phyloP scores from a whole-genome alignment of 2,113 vertebrate species.

The Syrmaticus mikado region DNA sequence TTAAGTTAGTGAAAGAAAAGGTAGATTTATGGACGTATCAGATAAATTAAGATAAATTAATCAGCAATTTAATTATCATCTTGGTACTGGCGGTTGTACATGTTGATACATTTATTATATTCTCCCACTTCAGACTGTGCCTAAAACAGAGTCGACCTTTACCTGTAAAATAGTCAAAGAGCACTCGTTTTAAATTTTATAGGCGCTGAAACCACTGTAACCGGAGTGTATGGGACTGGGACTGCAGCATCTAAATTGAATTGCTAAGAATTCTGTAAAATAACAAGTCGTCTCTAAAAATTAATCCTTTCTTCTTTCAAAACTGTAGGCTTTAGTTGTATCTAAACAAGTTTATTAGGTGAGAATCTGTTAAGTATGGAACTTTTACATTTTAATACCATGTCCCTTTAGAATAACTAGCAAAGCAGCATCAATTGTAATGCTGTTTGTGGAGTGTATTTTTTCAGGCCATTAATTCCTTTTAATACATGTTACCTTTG shows the following conservation, averaged over 20 bases:
- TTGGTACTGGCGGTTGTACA: background rate
- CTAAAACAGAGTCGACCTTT: background rate
- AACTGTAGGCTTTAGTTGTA: constrained; percentile 58
- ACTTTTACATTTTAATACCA: constrained; percentile 63
- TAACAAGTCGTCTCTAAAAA: constrained; percentile 58
- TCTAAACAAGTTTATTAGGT: constrained; percentile 72
- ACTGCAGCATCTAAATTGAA: constrained; percentile 28
- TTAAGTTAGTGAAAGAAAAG: background rate
- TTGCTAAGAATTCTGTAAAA: constrained; percentile 59
- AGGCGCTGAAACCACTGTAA: constrained; percentile 24
- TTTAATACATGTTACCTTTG: constrained; percentile 66
- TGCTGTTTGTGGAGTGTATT: constrained; percentile 58
- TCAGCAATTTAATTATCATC: background rate
- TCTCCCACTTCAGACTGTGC: background rate
- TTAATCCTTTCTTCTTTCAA: constrained; percentile 34
- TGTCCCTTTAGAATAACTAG: constrained; percentile 67
- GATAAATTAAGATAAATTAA: background rate
- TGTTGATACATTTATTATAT: background rate
- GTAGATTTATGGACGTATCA: background rate
- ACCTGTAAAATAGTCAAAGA: constrained; percentile 26
- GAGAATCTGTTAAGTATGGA: constrained; percentile 73
- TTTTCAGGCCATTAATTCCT: constrained; percentile 68
- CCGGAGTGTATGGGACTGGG: background rate
- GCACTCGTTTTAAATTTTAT: constrained; percentile 48
- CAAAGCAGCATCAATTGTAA: constrained; percentile 67